These are phyloP conservation scores for Cryptotermes secundus DNA, from an alignment of 1,140 invertebrate species.

Conservation along the genomic window DNA sequence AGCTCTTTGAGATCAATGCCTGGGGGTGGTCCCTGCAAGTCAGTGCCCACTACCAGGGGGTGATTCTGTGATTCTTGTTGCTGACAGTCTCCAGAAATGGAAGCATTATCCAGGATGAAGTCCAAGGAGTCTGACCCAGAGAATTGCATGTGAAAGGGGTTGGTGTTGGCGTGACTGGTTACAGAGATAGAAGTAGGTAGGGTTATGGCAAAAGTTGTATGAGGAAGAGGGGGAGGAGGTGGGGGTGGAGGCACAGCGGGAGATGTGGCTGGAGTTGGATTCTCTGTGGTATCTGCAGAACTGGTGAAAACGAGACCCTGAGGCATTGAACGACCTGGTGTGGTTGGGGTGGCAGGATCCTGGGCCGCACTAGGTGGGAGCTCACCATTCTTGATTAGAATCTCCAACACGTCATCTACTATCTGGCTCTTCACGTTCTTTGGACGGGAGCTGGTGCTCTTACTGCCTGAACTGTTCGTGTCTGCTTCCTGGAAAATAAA, in stretches of 20 bases:
- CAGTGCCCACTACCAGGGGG: conserved; percentile 41
- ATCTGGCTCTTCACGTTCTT: conserved; percentile 75
- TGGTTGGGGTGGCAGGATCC: conserved; percentile 70
- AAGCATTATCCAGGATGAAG: conserved; percentile 27
- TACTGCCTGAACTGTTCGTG: not conserved
- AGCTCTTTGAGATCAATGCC: conserved; percentile 50
- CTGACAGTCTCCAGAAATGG: conserved; percentile 24
- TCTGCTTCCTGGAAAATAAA: not conserved
- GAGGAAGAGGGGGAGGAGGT: conserved; percentile 51
- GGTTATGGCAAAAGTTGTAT: conserved; percentile 52
- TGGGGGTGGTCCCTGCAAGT: conserved; percentile 41
- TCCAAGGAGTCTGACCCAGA: conserved; percentile 29
- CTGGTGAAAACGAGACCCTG: conserved; percentile 49
- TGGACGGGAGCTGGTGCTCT: not conserved
- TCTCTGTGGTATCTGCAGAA: conserved; percentile 31
- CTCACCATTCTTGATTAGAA: conserved; percentile 91
- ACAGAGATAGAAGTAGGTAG: conserved; percentile 48
- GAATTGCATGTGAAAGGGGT: conserved; percentile 28
- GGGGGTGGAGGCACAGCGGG: conserved; percentile 47
- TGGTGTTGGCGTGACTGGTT: conserved; percentile 26
- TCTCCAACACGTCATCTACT: conserved; percentile 93
- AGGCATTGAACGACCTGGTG: conserved; percentile 50
- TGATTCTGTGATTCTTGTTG: conserved; percentile 40
- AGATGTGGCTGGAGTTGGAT: conserved; percentile 39
- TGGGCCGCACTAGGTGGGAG: conserved; percentile 82